Evolutionary conservation across 92 coral and sea anemone genomes (phyloP).

Genomic region (Epizoanthus illoricatus): DNA sequence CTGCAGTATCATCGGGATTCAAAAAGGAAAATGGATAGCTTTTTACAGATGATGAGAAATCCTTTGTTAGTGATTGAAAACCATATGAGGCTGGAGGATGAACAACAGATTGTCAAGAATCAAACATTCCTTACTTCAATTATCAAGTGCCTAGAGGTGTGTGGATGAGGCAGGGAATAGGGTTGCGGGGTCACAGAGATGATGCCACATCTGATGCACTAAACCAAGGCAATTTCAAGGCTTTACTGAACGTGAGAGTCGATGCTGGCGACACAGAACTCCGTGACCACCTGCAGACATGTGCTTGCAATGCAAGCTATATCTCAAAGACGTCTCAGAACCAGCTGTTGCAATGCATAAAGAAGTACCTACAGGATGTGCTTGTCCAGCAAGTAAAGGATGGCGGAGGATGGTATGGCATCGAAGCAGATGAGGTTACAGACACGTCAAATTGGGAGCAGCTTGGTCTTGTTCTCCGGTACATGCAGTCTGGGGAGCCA

Average conservation of each 20-base stretch:
- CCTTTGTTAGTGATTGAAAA: slow-evolving; percentile 47
- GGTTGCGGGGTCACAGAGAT: not conserved
- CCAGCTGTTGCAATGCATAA: slow-evolving; percentile 58
- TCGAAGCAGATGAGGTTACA: slow-evolving; percentile 64
- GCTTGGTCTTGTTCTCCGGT: slow-evolving; percentile 65
- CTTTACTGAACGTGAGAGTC: slow-evolving; percentile 28
- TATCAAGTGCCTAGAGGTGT: slow-evolving; percentile 43
- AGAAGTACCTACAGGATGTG: slow-evolving; percentile 56
- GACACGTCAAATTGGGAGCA: slow-evolving; percentile 69
- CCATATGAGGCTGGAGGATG: slow-evolving; percentile 49
- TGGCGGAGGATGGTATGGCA: slow-evolving; percentile 58
- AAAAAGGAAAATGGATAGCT: slow-evolving; percentile 52
- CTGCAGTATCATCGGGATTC: slow-evolving; percentile 58
- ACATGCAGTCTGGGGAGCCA: slow-evolving; percentile 46
- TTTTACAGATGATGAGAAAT: slow-evolving; percentile 47
- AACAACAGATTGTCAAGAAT: slow-evolving; percentile 45
- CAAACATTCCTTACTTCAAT: slow-evolving; percentile 36
- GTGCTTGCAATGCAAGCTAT: slow-evolving; percentile 50
- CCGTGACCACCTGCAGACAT: slow-evolving; percentile 57
- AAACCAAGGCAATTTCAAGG: no score
- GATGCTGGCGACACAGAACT: slow-evolving; percentile 61
- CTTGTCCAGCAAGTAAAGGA: slow-evolving; percentile 57
- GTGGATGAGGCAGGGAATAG: slow-evolving; percentile 61
- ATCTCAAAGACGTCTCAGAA: slow-evolving; percentile 63
- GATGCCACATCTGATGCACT: no score